phyloP scores from a whole-genome alignment of 2,113 vertebrate species.

The Dendropsophus ebraccatus region DNA sequence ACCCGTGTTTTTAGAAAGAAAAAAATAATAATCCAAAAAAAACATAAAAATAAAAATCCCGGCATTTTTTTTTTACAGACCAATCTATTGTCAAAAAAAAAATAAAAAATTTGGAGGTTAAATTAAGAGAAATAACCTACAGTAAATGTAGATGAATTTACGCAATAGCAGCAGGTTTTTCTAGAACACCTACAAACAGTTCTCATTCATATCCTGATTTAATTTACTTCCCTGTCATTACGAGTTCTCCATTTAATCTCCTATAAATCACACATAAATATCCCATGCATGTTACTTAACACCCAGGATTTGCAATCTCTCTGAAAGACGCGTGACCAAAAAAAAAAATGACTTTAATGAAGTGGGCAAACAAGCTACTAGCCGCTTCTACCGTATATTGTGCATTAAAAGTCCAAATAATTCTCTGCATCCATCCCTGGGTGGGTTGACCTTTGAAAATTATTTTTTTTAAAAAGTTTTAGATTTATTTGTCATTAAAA shows the following conservation, averaged over 20 bases:
- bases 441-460: no score
- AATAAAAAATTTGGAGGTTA: slow-evolving; percentile 62
- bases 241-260: slow-evolving; percentile 71
- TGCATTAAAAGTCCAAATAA: neutral
- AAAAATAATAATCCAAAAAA: slow-evolving; percentile 15
- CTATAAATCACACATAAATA: slow-evolving; percentile 69
- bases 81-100: slow-evolving; percentile 11
- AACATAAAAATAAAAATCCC: neutral
- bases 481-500: no score
- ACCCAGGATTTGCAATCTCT: slow-evolving; percentile 65
- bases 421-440: no score
- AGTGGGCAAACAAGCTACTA: neutral
- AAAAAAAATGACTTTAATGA: slow-evolving; percentile 7
- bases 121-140: slow-evolving; percentile 68
- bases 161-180: slow-evolving; percentile 67
- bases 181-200: slow-evolving; percentile 68
- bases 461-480: no score
- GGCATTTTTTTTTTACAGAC: neutral
- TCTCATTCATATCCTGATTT: slow-evolving; percentile 77
- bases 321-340: slow-evolving; percentile 53
- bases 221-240: slow-evolving; percentile 73
- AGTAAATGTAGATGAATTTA: slow-evolving; percentile 67
- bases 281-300: slow-evolving; percentile 71
- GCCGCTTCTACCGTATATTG: no score
- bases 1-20: slow-evolving; percentile 64